Percentiles rank a stretch among this genome's conserved stretches.
phyloP scores from a whole-genome alignment of 2,113 vertebrate species.

The Pogonocichla stellata region DNA sequence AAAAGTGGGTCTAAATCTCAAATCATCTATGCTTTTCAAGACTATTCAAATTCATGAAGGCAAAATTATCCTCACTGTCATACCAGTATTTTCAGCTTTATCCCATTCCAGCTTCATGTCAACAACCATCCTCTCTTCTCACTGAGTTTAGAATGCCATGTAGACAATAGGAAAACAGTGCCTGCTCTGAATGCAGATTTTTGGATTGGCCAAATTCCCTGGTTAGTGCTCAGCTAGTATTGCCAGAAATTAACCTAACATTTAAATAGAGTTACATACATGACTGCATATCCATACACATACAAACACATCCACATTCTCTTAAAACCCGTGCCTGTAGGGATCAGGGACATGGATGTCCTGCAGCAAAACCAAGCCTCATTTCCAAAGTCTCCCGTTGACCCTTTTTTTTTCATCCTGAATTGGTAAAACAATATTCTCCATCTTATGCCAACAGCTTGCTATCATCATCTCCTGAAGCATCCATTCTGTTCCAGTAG shows the following conservation, averaged over 20 bases:
- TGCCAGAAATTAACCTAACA: not conserved
- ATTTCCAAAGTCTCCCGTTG: not conserved
- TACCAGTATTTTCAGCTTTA: constrained; percentile 53
- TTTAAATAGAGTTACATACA: not conserved
- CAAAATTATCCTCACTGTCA: constrained; percentile 66
- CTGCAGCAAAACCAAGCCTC: not conserved
- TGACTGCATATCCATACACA: not conserved
- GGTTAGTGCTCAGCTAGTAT: not conserved
- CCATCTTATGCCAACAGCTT: not conserved
- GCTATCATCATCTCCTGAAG: not conserved
- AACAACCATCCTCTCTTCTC: constrained; percentile 36
- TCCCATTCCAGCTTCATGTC: constrained; percentile 23
- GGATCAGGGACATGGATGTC: not conserved
- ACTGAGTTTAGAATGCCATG: not conserved
- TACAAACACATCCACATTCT: not conserved
- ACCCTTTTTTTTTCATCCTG: not conserved
- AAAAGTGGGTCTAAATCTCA: constrained; percentile 50
- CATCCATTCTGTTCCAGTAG: not conserved
- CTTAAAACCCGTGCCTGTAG: not conserved
- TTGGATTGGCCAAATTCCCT: not conserved
- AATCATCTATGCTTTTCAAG: constrained; percentile 50
- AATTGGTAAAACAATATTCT: not conserved
- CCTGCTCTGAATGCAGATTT: not conserved
- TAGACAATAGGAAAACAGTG: constrained; percentile 6
- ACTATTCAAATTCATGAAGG: constrained; percentile 59